Conservation (phyloP, 23 tunicate genomes). For the Styela clava region DNA sequence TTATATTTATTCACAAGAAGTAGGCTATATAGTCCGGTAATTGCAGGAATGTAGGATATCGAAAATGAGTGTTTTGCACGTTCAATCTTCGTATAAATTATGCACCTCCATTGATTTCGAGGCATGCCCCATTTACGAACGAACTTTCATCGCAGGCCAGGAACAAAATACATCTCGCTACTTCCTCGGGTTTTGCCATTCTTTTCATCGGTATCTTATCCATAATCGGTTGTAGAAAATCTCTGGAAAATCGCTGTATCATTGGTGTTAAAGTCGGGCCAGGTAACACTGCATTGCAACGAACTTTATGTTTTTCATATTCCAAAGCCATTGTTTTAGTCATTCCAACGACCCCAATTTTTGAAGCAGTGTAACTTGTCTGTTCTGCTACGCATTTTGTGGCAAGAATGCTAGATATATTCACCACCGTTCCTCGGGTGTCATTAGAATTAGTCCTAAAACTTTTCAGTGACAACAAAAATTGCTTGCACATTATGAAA, state of each 20-base stretch:
- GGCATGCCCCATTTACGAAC: conserved; percentile 3
- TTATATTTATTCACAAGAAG: too few relatives aligned
- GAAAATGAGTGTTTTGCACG: too few relatives aligned
- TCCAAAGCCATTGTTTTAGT: conserved; percentile 64
- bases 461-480: conserved; percentile 17
- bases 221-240: neutral
- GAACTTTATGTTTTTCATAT: conserved; percentile 27
- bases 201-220: neutral
- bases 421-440: conserved; percentile 29
- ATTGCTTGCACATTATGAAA: conserved; percentile 55
- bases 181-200: neutral
- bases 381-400: neutral
- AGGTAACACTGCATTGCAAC: conserved; percentile 9
- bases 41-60: too few relatives aligned
- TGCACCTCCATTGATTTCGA: conserved; percentile 10
- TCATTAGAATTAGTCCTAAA: conserved; percentile 14
- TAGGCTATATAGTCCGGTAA: too few relatives aligned
- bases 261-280: neutral
- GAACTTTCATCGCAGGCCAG: conserved; percentile 11
- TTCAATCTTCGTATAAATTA: too few relatives aligned
- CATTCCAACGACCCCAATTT: conserved; percentile 72
- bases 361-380: conserved; percentile 70
- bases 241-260: neutral
- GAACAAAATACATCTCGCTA: neutral
- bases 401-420: conserved; percentile 63